Percentiles rank a stretch among this genome's conserved stretches.
Evolutionary conservation across 2,797 vertebrate species (phyloP).

Genomic region (Oceanodroma leucorhoa): DNA sequence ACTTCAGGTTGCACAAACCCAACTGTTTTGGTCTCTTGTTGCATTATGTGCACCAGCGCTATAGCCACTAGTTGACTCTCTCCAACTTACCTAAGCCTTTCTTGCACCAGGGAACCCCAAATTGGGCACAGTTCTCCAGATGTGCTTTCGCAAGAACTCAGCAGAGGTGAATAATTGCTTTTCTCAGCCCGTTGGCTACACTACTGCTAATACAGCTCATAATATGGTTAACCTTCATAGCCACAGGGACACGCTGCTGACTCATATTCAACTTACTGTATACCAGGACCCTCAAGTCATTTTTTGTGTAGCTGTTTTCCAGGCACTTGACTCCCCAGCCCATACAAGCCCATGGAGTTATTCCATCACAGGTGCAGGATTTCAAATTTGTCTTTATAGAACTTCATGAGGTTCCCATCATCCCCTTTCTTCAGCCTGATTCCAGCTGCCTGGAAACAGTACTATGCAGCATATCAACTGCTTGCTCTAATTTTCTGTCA

Average conservation of each 20-base stretch:
- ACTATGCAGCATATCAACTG: no score
- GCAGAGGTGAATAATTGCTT: neutral
- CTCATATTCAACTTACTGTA: neutral
- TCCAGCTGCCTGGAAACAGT: neutral
- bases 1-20: neutral
- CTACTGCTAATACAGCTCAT: neutral
- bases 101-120: neutral
- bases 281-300: neutral
- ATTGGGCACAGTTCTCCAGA: neutral
- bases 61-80: neutral
- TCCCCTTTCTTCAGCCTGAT: neutral
- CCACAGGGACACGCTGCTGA: neutral
- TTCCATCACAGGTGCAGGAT: neutral
- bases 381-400: neutral
- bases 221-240: neutral
- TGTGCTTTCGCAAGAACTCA: neutral
- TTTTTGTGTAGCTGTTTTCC: neutral
- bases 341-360: neutral
- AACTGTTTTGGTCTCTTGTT: neutral
- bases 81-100: neutral
- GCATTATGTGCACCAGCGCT: fast-evolving
- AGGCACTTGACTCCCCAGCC: neutral
- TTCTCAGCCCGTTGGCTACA: neutral
- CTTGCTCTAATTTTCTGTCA: neutral
- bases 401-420: neutral